A percentile compares a stretch with the other conserved stretches of the same genome.
Evolutionary conservation across 2,797 vertebrate genomes (phyloP).

Genomic region (Catharus ustulatus): DNA sequence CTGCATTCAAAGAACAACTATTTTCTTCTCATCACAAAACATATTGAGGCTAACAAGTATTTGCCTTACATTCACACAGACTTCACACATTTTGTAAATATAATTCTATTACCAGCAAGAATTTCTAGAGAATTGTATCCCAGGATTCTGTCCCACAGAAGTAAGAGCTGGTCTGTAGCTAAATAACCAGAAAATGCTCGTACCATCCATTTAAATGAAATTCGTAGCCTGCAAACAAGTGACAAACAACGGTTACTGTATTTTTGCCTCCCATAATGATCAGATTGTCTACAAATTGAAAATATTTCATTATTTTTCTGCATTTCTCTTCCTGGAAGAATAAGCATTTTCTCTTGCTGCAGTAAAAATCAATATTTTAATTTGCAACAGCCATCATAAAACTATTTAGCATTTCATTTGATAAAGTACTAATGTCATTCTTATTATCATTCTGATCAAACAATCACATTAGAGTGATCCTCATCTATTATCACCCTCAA

Average conservation of each 20-base stretch:
- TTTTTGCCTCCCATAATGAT: background rate
- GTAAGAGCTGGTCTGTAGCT: slow-evolving; percentile 95
- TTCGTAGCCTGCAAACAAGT: slow-evolving; percentile 83
- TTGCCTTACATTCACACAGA: background rate
- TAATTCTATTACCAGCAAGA: slow-evolving; percentile 85
- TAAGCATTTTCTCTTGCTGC: background rate
- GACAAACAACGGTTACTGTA: background rate
- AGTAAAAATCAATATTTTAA: background rate
- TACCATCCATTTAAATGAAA: slow-evolving; percentile 99
- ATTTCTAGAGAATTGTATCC: slow-evolving; percentile 95
- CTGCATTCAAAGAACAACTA: background rate
- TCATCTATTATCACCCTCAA: background rate
- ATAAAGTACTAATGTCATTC: background rate
- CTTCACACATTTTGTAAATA: background rate
- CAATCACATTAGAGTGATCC: background rate
- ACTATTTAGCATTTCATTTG: background rate
- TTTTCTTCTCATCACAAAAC: background rate
- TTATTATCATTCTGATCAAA: background rate
- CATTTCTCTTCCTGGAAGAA: background rate
- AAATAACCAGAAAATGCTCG: slow-evolving; percentile 96
- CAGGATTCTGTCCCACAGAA: slow-evolving; percentile 96
- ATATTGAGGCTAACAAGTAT: background rate
- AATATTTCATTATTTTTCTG: background rate
- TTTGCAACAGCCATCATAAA: background rate
- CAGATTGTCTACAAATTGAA: background rate